Base-by-base conservation (phyloP, 92 coral and sea anemone genomes). In the Micromussa lordhowensis region DNA sequence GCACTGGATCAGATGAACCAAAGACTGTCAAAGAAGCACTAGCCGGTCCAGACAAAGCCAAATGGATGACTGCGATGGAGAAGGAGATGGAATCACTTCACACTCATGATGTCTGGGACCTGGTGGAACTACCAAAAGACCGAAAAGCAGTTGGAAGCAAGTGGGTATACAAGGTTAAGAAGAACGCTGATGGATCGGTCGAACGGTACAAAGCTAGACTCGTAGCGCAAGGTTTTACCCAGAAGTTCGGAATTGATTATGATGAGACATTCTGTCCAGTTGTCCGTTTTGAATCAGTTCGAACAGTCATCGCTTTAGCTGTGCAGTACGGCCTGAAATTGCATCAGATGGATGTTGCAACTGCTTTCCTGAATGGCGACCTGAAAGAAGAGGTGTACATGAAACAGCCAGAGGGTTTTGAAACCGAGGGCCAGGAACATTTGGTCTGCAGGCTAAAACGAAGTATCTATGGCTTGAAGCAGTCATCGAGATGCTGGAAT, bases 401-500 rank as follows among this genome's bases (percentile, higher is more conserved):
- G 93, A 85, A 79, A 74, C 93, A 94, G 80, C 94, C 94, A 22
- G 93, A 94, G 73, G 94, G 93, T 21, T 94, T 86, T 55, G 80
- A 63, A 40, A 89, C 19, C 68, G 26, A 77, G 53, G 89, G 89
- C 22, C 64, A 89, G 71, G 88, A 84, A 81, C 79, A 91, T 88
- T 61, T 82, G 51, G 94, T 90, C 30, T 64, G 71, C 71, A 64
- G 11, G 71, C 71, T 64, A 21, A 64, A 64, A 64, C 17, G 29
- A 1, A 64, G 29, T 64, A 64, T 64, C 71, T 64, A 92, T 79
- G 90, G 87, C 36, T 68, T 92, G 48, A 85, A 85, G 90, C 91
- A 86, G 69, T 83, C 89, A 29, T 79, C 93, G 22, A 40, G 92
- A 28, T 92, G 92, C 69, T 92, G 94, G 94, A 92, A 92, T 63